Base-by-base conservation (phyloP, 2,113 vertebrate species). In the Dasyurus viverrinus region DNA sequence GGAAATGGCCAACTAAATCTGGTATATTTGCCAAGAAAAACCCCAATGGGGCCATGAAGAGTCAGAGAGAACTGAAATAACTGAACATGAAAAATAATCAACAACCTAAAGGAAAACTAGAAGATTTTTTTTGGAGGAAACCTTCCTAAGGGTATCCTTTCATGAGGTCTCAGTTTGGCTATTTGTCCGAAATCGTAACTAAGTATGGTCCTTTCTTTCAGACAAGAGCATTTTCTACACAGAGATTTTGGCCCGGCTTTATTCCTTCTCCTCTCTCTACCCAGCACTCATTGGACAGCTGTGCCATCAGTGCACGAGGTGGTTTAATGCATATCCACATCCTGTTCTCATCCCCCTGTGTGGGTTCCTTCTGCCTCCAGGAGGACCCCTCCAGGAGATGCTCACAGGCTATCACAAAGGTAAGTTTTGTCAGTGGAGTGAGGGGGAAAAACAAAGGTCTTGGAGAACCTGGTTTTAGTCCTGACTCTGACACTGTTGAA, bases 341-440 rank as follows among this genome's bases (percentile, higher is more conserved):
- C 99, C 99, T 0, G 53, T 98, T 91, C 98, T 99, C 19, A 90
- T 99, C 54, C 99, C 99, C 0, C 98, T 97, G 0, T 89, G 97
- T 23, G 98, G 98, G 36, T 99, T 99, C 97, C 98, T 99, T 90
- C 98, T 98, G 92, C 97, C 98, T 36, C 99, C 99, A 0, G 98
- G 98, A 2, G 98, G 98, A 19, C 97, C 98, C 27, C 98, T 99
- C 23, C 97, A 92, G 52, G 98, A 97, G 26, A 98, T 68, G 0
- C 97, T 99, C 93, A 98, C 96, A 0, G 93, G 98, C 3, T 98
- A 98, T 95, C 98, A 98, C 48, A 98, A 98, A 99, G 99, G 99
- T 98, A 91, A 90, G 95, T 93, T 84, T 57, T 48, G 19, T 26
- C 50, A 76, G 90, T 94, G 2, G 55, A 91, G 2, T 27, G 57